Percentiles rank a stretch among this genome's conserved stretches.
These are phyloP conservation scores for Siniperca undulata DNA, from an alignment of 2,797 vertebrate genomes.

Conservation along the genomic window DNA sequence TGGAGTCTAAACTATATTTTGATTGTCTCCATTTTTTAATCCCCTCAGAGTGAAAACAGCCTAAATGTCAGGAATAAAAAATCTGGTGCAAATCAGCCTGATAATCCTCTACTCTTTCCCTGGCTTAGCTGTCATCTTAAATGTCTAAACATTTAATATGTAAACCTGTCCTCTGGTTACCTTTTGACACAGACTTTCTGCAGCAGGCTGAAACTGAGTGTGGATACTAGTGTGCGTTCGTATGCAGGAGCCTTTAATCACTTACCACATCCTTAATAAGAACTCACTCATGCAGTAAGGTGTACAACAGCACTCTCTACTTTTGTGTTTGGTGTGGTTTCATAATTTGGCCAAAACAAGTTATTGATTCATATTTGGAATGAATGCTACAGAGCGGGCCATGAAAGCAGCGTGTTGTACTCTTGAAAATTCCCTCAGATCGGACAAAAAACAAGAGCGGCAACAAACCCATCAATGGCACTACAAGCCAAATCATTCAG, in stretches of 20 bases:
- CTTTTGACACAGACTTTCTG: not conserved
- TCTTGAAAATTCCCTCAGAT: conserved; percentile 56
- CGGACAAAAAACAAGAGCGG: conserved; percentile 51
- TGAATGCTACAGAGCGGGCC: conserved; percentile 2
- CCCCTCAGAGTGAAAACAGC: not conserved
- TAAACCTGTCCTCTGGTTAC: not conserved
- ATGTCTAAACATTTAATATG: not conserved
- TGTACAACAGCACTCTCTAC: conserved; percentile 41
- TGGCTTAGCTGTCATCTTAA: not conserved
- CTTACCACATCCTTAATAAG: conserved; percentile 30
- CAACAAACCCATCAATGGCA: conserved; percentile 62
- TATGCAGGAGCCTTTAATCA: conserved; percentile 30
- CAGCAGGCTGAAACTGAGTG: not conserved
- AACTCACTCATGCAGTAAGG: conserved; percentile 28
- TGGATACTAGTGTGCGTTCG: not conserved
- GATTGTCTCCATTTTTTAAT: not conserved
- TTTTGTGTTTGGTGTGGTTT: conserved; percentile 34
- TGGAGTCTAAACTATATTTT: not conserved
- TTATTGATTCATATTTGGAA: conserved; percentile 66
- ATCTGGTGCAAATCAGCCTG: not conserved
- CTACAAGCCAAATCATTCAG: conserved; percentile 76
- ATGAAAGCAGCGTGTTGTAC: not conserved
- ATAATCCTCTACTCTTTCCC: not conserved
- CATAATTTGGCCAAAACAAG: conserved; percentile 61
- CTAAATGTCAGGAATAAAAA: not conserved